Evolutionary conservation across 92 coral and sea anemone genomes (phyloP), one percentile per base, ranked within the genome.

Genomic region (Actinernus sp.): DNA sequence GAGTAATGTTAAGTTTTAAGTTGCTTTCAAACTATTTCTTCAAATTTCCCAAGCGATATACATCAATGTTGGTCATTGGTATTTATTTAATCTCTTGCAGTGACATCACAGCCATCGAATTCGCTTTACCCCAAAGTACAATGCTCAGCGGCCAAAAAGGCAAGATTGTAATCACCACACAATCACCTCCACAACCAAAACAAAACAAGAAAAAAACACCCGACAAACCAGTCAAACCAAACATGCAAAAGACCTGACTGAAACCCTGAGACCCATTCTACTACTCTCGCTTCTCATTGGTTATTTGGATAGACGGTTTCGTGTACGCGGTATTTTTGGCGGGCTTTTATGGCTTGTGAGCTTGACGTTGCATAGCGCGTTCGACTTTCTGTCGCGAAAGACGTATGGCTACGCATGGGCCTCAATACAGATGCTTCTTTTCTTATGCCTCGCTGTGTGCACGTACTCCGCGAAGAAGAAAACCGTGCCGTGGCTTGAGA

Each of bases 401-500:
- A 57, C 30, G 8, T 89, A 89, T 47, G 89, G 85, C 6, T 73
- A 79, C 22, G 88, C 91, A 27, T 89, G 96, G 96, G 91, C 86
- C 5, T 84, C 88, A 0, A 76, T 89, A 18, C 80, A 81, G 30
- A 26, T 89, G 8, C 47, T 88, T 27, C 61, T 79, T 14, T 69
- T 79, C 24, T 22, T 85, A 4, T 27, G 65, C 58, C 87, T 75
- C 31, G 51, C 67, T 5, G 26, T 89, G 30, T 85, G 88, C 41
- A 85, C 84, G 44, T 68, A 83, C 73, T 84, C 82, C 32, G 30
- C 67, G 31, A 79, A 78, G 18, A 74, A 66, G 49, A 41, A 46
- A 24, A 78, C 59, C n/a, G 31, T 89, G 20, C 96, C 96, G 6
- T 89, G 96, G 88, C 79, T 89, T 31, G 92, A 89, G 58, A 78